A percentile compares a stretch with the other conserved stretches of the same genome.
Conservation (phyloP, 1,140 invertebrate species). For the Apis florea region DNA sequence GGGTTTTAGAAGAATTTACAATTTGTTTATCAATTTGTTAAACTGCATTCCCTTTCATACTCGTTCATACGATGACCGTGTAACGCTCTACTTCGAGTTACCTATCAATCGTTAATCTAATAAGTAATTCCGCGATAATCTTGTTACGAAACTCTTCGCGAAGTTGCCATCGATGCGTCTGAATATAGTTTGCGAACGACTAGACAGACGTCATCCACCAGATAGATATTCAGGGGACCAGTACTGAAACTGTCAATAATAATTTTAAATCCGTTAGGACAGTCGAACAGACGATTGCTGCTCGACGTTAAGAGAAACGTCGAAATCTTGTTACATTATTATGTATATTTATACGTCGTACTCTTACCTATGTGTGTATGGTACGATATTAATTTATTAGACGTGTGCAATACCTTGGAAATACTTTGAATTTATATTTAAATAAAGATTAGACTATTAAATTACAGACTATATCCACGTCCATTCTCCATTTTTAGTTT, state of each 20-base stretch:
- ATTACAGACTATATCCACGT: background rate
- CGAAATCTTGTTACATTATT: no score
- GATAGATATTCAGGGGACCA: background rate
- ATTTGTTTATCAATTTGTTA: slow-evolving; percentile 32
- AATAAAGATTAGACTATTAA: no score
- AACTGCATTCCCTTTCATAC: background rate
- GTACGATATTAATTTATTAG: no score
- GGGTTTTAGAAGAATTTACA: background rate
- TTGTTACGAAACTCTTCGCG: slow-evolving; percentile 35
- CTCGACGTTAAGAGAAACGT: background rate
- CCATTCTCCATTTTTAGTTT: background rate
- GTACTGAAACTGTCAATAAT: slow-evolving; percentile 30
- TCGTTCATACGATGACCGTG: background rate
- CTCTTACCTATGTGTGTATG: no score
- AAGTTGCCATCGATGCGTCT: slow-evolving; percentile 34
- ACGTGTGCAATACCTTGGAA: background rate
- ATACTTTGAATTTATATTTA: no score
- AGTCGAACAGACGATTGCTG: background rate
- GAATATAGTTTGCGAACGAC: slow-evolving; percentile 36
- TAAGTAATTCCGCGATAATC: slow-evolving; percentile 37
- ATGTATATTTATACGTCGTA: no score
- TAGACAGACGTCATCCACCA: slow-evolving; percentile 28
- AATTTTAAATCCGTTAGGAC: background rate
- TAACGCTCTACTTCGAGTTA: slow-evolving; percentile 24
- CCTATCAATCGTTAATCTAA: slow-evolving; percentile 30